Evolutionary conservation across 2,797 vertebrate species (phyloP).

Genomic region (Falco berigora): DNA sequence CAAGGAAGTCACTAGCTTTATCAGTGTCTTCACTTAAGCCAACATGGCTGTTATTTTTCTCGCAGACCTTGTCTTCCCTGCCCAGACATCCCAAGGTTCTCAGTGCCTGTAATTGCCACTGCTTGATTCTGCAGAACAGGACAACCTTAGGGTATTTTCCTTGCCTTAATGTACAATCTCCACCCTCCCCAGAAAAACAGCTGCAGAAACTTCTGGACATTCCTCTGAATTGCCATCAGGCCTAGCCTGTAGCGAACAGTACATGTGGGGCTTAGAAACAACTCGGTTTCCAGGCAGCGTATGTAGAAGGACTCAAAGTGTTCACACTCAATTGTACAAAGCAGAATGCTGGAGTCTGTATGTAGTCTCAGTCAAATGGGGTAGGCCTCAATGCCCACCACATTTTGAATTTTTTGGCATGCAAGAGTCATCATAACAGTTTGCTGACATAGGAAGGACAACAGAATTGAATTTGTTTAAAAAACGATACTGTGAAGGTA

Average conservation of each 20-base stretch:
- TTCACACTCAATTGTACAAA: accelerated
- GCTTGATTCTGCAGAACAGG: conserved; percentile 5
- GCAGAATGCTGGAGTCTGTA: neutral
- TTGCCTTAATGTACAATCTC: conserved; percentile 75
- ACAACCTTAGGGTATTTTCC: neutral
- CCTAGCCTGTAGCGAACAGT: conserved; percentile 52
- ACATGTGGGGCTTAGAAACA: neutral
- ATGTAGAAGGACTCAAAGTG: neutral
- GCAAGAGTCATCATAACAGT: neutral
- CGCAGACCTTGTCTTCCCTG: conserved; percentile 31
- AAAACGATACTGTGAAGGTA: neutral
- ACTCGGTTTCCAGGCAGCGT: neutral
- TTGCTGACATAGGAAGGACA: neutral
- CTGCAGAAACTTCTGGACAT: conserved; percentile 75
- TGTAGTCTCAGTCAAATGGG: neutral
- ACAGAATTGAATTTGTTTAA: neutral
- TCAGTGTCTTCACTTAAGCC: neutral
- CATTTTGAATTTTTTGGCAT: neutral
- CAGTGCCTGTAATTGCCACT: neutral
- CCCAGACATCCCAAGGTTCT: conserved; percentile 6
- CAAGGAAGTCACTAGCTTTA: neutral
- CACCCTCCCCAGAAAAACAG: conserved; percentile 75
- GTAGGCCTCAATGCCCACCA: neutral
- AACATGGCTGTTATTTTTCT: neutral
- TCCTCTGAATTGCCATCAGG: conserved; percentile 73